phyloP scores from a whole-genome alignment of 2,113 vertebrate genomes.

The Fulica atra region DNA sequence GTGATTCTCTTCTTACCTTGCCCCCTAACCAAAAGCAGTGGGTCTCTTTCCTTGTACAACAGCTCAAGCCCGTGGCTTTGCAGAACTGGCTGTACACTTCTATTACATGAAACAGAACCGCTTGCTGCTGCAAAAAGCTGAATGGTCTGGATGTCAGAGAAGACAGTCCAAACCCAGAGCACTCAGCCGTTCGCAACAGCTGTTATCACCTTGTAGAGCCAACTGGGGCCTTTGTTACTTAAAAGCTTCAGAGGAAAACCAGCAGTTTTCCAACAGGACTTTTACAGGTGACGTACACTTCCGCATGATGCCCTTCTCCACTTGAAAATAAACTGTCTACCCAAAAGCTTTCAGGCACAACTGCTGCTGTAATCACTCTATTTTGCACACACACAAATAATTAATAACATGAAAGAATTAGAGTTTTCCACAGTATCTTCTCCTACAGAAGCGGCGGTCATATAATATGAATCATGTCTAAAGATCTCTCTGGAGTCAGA shows the following conservation, averaged over 20 bases:
- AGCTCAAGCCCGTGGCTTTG: background rate
- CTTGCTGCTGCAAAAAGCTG: background rate
- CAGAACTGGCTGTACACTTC: background rate
- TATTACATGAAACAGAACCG: background rate
- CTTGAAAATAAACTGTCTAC: background rate
- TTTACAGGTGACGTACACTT: fast-evolving
- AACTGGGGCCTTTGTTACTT: background rate
- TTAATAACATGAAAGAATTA: background rate
- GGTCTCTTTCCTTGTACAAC: background rate
- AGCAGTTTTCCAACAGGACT: background rate
- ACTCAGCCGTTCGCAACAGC: background rate
- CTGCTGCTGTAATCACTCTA: background rate
- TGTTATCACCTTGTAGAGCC: background rate
- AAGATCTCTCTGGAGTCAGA: background rate
- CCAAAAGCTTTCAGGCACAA: background rate
- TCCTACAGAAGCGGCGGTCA: background rate
- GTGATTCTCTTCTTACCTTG: background rate
- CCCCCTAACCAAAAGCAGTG: background rate
- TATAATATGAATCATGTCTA: background rate
- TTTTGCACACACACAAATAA: background rate
- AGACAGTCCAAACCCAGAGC: background rate
- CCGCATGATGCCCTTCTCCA: background rate
- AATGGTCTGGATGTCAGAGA: background rate
- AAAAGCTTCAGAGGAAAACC: background rate
- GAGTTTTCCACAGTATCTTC: background rate